These are phyloP conservation scores for Chaunax sp. DNA, from an alignment of 2,797 vertebrate species.

Conservation along the genomic window DNA sequence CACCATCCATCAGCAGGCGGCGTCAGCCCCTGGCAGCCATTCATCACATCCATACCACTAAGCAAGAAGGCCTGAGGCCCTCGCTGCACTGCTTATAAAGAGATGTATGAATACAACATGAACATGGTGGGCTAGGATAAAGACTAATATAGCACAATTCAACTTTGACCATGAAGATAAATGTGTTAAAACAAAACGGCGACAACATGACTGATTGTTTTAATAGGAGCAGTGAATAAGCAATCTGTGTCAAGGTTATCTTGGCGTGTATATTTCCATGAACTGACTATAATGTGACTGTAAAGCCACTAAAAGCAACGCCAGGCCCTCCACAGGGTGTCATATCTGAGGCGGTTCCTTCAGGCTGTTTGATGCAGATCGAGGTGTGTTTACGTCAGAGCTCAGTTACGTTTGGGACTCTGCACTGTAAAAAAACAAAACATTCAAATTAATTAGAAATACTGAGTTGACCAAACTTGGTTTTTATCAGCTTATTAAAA, in stretches of 20 bases:
- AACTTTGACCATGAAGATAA: slow-evolving; percentile 56
- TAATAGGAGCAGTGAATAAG: slow-evolving; percentile 56
- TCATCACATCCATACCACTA: slow-evolving; percentile 66
- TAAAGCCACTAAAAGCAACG: slow-evolving; percentile 16
- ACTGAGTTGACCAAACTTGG: too few species aligned
- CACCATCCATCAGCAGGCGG: slow-evolving; percentile 65
- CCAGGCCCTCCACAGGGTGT: neutral
- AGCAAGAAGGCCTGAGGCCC: slow-evolving; percentile 48
- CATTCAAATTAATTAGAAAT: too few species aligned
- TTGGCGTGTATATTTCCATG: slow-evolving; percentile 44
- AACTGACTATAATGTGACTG: slow-evolving; percentile 34
- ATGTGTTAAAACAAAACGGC: slow-evolving; percentile 48
- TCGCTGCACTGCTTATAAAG: slow-evolving; percentile 56
- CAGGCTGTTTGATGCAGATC: slow-evolving; percentile 41
- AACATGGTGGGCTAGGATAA: slow-evolving; percentile 46
- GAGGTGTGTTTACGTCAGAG: slow-evolving; percentile 33
- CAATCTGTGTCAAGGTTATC: slow-evolving; percentile 40
- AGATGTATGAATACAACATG: slow-evolving; percentile 65
- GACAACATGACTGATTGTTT: slow-evolving; percentile 65
- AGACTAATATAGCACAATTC: slow-evolving; percentile 58
- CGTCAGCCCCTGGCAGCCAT: slow-evolving; percentile 64
- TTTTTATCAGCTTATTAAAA: too few species aligned
- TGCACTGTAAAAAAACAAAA: too few species aligned
- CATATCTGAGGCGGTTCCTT: slow-evolving; percentile 29
- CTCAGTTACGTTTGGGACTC: slow-evolving; percentile 32